Evolutionary conservation across 2,113 vertebrate genomes (phyloP), one percentile per base, ranked within the genome.

Genomic region (Phaethon lepturus): DNA sequence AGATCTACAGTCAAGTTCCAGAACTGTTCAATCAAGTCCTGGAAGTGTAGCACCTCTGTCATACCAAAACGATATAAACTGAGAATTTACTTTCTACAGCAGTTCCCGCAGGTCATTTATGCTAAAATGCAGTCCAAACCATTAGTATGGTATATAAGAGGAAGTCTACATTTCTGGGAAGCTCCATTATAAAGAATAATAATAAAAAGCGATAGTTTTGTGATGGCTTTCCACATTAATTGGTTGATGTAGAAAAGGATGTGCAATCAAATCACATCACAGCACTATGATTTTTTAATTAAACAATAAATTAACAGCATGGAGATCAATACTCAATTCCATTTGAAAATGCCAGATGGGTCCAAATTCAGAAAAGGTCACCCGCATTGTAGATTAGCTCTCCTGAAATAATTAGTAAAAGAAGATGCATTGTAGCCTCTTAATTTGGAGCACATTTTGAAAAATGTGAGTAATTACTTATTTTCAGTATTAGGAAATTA

Each of bases 231-330:
- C 69, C 64, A 72, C 38, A 12, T 88, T 97, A 97, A 97, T 92
- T 90, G 94, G 92, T 53, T 94, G 93, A 96, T 45, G 64, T 86
- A 50, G 80, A 29, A 94, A 95, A 97, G 96, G 94, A 96, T 95
- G 92, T 96, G 90, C 88, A 95, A 97, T 97, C 97, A 95, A 95
- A 95, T 58, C 81, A 88, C 89, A 97, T 95, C 94, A 95, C 75
- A 73, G 96, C 88, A 75, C 55, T 87, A 96, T 97, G 84, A 96
- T 97, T 95, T 96, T 94, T 95, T 96, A 97, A 98, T 97, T 97
- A 97, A 98, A 97, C 97, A 97, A 98, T 97, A 97, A 96, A 97
- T 97, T 97, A 97, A 74, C 93, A 88, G 81, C 40, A 77, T 73
- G 50, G 60, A 87, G 97, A 98, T 98, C 97, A 97, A 97, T 97